A percentile compares a stretch with the other conserved stretches of the same genome.
phyloP scores from a whole-genome alignment of 2,113 vertebrate genomes.

The Fregata magnificens region DNA sequence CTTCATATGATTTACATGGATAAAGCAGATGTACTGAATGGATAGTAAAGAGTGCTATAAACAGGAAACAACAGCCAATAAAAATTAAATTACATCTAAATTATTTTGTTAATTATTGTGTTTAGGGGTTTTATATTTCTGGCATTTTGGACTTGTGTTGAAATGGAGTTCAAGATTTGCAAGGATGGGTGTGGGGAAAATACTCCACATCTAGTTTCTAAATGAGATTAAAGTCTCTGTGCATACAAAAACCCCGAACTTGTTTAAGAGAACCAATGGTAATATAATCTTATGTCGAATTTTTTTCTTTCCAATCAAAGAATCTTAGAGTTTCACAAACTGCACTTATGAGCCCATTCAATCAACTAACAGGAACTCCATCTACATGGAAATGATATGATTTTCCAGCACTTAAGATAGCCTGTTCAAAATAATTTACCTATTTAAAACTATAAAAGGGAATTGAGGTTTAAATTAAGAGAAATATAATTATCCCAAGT shows the following conservation, averaged over 20 bases:
- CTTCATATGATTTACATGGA: background rate
- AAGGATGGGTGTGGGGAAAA: fast-evolving
- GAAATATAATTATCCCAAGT: background rate
- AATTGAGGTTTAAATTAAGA: background rate
- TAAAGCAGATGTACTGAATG: background rate
- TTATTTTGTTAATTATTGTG: background rate
- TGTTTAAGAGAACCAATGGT: background rate
- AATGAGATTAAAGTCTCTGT: background rate
- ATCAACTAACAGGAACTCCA: background rate
- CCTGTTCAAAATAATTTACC: background rate
- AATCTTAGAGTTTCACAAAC: background rate
- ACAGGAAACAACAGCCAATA: background rate
- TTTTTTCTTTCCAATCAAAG: background rate
- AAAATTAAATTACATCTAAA: background rate
- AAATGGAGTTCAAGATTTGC: background rate
- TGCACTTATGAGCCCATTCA: background rate
- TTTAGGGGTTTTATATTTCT: background rate
- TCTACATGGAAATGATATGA: background rate
- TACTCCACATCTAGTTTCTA: background rate
- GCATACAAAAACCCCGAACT: background rate
- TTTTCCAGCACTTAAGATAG: background rate
- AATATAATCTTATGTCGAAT: background rate
- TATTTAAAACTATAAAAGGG: background rate
- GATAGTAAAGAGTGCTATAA: background rate
- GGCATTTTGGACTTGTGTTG: background rate